Conservation (phyloP, 64 coral and sea anemone genomes). For the Astreopora myriophthalma region DNA sequence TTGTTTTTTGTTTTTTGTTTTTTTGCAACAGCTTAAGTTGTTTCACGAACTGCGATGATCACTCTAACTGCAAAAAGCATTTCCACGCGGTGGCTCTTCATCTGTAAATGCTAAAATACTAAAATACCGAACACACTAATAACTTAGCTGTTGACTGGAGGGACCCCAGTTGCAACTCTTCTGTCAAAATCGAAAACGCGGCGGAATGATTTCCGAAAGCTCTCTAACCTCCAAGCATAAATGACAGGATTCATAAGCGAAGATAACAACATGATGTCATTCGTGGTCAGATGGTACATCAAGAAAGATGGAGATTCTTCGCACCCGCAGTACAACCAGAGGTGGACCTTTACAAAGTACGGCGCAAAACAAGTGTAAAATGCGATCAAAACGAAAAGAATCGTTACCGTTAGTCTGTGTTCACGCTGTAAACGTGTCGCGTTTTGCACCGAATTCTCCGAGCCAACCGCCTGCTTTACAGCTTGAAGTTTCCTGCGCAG, state of each 20-base stretch:
- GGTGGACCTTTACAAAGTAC: conserved; percentile 1
- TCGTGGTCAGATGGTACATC: not conserved
- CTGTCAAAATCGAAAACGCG: not conserved
- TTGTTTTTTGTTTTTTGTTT: no score
- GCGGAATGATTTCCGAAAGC: not conserved
- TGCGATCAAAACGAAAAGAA: not conserved
- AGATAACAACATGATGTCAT: not conserved
- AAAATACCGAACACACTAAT: no score
- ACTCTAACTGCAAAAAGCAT: no score
- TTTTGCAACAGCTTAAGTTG: no score
- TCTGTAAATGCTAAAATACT: no score
- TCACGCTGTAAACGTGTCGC: not conserved
- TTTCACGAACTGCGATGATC: no score
- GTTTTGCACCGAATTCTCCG: not conserved
- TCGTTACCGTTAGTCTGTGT: not conserved
- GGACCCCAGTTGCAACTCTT: not conserved
- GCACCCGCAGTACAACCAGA: not conserved
- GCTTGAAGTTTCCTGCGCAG: not conserved
- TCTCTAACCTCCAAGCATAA: not conserved
- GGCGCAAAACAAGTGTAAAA: conserved; percentile 22
- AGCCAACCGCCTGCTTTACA: not conserved
- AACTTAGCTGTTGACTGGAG: no score
- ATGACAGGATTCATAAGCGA: conserved; percentile 1
- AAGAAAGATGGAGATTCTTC: not conserved
- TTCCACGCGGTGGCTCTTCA: no score